phyloP scores from a whole-genome alignment of 2,113 vertebrate genomes.

The Natator depressus region DNA sequence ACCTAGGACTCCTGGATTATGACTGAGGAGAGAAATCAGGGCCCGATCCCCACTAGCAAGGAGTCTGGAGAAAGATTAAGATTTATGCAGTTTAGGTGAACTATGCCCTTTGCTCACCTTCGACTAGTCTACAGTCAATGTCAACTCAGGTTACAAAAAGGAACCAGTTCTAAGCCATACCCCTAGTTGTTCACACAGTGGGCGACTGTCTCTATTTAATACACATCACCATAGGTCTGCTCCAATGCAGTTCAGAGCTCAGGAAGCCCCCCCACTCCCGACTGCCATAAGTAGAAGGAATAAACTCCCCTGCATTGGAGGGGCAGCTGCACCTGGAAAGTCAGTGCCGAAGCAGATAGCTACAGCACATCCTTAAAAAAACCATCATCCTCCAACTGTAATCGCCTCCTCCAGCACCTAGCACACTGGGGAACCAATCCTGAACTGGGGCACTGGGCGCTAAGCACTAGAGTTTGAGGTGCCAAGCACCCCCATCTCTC shows the following conservation, averaged over 20 bases:
- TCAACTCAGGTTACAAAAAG: not conserved
- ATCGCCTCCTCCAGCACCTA: not conserved
- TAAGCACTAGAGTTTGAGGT: not conserved
- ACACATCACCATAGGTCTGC: not conserved
- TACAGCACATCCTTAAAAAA: not conserved
- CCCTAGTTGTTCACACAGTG: not conserved
- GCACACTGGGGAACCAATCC: no score
- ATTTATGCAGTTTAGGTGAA: not conserved
- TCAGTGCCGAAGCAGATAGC: not conserved
- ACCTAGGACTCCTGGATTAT: not conserved
- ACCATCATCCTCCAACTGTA: not conserved
- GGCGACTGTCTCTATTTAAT: not conserved
- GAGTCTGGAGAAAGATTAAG: not conserved
- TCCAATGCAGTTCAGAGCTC: not conserved
- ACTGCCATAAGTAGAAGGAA: not conserved
- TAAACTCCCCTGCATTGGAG: not conserved
- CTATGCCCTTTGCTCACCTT: not conserved
- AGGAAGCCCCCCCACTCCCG: not conserved
- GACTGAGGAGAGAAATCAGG: not conserved
- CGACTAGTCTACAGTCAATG: not conserved
- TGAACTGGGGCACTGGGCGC: no score
- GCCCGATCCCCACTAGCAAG: not conserved
- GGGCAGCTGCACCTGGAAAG: not conserved
- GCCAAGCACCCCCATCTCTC: not conserved
- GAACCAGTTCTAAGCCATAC: not conserved